phyloP scores from a whole-genome alignment of 2,113 vertebrate species.

The Canis aureus region DNA sequence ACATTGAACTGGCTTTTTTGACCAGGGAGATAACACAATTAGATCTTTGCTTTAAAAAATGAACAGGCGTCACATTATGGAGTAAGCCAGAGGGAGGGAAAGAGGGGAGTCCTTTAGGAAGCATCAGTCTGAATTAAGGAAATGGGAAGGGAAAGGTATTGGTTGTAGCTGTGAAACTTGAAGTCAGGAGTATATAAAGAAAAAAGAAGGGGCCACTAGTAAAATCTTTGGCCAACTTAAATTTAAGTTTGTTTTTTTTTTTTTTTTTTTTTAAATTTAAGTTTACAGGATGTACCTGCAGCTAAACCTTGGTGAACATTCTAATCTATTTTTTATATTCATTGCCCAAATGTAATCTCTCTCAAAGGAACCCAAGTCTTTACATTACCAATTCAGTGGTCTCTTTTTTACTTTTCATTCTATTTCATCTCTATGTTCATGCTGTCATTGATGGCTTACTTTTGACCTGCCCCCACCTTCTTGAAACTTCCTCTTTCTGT shows the following conservation, averaged over 20 bases:
- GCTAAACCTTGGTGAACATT: not conserved
- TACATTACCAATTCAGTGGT: not conserved
- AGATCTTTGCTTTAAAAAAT: not conserved
- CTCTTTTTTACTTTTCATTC: not conserved
- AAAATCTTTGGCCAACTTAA: not conserved
- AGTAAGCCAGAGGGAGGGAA: not conserved
- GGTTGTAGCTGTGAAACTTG: not conserved
- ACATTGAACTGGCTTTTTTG: not conserved
- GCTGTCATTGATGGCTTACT: not conserved
- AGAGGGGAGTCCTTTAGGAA: not conserved
- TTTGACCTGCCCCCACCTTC: not conserved
- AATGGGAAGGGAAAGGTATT: not conserved
- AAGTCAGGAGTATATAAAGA: not conserved
- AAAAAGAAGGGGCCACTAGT: not conserved
- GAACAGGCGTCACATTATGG: not conserved
- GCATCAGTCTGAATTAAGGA: not conserved
- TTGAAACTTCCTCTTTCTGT: not conserved
- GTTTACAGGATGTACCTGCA: not conserved
- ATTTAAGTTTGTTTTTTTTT: not conserved
- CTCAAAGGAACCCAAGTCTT: not conserved
- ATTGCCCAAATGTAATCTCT: not conserved
- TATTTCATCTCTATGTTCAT: not conserved
- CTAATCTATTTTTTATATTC: not conserved
- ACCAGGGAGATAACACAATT: not conserved
- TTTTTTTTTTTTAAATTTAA: conserved; percentile 19